Conservation (phyloP, 2,797 vertebrate species). For the Syngnathus rostellatus region DNA sequence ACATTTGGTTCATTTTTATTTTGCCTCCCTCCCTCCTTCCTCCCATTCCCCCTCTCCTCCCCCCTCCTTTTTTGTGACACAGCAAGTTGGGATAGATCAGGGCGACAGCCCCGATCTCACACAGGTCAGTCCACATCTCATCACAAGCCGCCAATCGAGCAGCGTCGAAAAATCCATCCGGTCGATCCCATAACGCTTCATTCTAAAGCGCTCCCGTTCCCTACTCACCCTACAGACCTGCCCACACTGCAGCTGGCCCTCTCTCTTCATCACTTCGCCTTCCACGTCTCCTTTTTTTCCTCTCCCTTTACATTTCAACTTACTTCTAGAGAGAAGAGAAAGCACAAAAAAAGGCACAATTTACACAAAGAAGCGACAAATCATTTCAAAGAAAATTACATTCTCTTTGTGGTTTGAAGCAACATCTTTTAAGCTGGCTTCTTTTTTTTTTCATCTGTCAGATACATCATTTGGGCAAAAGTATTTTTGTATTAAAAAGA, state of each 20-base stretch:
- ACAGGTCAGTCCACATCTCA: slow-evolving; percentile 88
- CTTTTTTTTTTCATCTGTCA: neutral
- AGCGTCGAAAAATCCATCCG: slow-evolving; percentile 54
- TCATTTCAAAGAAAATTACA: slow-evolving; percentile 10
- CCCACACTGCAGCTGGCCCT: slow-evolving; percentile 60
- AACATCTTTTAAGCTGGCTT: slow-evolving; percentile 27
- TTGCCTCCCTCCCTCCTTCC: slow-evolving; percentile 53
- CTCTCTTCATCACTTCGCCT: slow-evolving; percentile 55
- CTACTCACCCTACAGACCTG: slow-evolving; percentile 74
- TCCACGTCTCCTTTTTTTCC: slow-evolving; percentile 50
- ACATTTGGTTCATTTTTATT: slow-evolving; percentile 66
- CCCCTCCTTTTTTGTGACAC: slow-evolving; percentile 78
- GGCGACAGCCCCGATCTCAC: slow-evolving; percentile 93
- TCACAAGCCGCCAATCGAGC: slow-evolving; percentile 71
- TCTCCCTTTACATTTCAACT: slow-evolving; percentile 37
- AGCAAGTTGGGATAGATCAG: slow-evolving; percentile 98
- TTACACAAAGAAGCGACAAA: slow-evolving; percentile 20
- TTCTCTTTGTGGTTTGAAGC: slow-evolving; percentile 13
- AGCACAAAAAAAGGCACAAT: slow-evolving; percentile 35
- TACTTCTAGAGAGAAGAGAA: slow-evolving; percentile 36
- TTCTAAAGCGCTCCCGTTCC: slow-evolving; percentile 63
- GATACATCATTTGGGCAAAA: slow-evolving; percentile 5
- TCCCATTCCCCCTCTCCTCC: slow-evolving; percentile 23
- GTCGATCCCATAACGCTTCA: slow-evolving; percentile 70
- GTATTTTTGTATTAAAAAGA: neutral